Percentiles rank a stretch among this genome's conserved stretches.
phyloP scores from a whole-genome alignment of 2,888 invertebrate genomes.

The Diachrysia chrysitis region DNA sequence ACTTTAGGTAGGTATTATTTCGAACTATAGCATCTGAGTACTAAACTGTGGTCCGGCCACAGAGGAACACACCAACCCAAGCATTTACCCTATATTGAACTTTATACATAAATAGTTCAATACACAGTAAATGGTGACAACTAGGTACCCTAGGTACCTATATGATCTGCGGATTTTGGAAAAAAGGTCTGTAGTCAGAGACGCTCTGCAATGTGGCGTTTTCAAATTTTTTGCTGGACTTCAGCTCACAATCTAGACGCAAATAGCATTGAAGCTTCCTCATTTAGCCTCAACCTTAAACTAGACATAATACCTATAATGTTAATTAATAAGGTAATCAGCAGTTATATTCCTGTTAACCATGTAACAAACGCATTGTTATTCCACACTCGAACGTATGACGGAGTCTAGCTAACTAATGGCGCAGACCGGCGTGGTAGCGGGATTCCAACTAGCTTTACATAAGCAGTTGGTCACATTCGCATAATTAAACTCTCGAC shows the following conservation, averaged over 20 bases:
- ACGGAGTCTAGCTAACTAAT: slow-evolving; percentile 49
- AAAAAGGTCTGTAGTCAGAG: neutral
- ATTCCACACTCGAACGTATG: slow-evolving; percentile 54
- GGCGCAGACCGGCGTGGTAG: slow-evolving; percentile 49
- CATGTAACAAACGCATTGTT: slow-evolving; percentile 40
- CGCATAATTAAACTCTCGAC: slow-evolving; percentile 40
- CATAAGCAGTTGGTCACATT: slow-evolving; percentile 54
- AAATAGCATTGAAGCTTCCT: too few species aligned
- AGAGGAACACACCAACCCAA: too few species aligned
- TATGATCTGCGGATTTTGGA: neutral
- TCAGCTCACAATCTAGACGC: too few species aligned
- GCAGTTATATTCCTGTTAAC: slow-evolving; percentile 22
- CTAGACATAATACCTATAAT: neutral
- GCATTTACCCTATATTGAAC: neutral
- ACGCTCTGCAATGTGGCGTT: neutral
- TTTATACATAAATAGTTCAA: neutral
- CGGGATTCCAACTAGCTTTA: slow-evolving; percentile 51
- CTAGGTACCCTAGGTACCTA: too few species aligned
- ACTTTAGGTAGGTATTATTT: too few species aligned
- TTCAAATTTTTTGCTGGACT: too few species aligned
- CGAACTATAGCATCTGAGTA: too few species aligned
- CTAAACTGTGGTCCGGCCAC: too few species aligned
- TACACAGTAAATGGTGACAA: too few species aligned
- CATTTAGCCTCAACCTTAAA: neutral
- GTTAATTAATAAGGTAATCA: slow-evolving; percentile 8